These are phyloP conservation scores for Stegodyphus mimosarum DNA, from an alignment of 1,140 invertebrate genomes.

Conservation along the genomic window DNA sequence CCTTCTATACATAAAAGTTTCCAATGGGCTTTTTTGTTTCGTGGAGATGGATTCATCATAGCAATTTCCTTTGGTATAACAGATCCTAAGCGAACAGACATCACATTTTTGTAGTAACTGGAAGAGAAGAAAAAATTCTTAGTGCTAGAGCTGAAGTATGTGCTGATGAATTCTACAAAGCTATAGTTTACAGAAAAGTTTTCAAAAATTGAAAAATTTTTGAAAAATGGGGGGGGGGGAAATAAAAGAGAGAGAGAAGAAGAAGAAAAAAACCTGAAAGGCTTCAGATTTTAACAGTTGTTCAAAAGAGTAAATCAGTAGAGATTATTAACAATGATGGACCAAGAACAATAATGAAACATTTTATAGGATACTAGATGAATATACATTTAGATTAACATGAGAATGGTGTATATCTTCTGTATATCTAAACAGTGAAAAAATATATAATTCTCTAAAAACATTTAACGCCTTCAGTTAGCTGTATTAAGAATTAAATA, in stretches of 20 bases:
- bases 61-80: constrained; percentile 77
- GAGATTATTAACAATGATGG: too few relatives aligned
- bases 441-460: neutral
- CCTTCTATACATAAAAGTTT: constrained; percentile 92
- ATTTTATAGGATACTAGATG: too few relatives aligned
- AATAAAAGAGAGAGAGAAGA: too few relatives aligned
- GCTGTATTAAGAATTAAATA: too few relatives aligned
- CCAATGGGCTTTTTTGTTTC: constrained; percentile 88
- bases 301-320: neutral
- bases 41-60: constrained; percentile 72
- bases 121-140: constrained; percentile 13
- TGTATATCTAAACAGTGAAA: neutral
- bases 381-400: too few relatives aligned
- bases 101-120: constrained; percentile 81
- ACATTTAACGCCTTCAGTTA: too few relatives aligned
- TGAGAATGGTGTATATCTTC: too few relatives aligned
- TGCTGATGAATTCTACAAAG: neutral
- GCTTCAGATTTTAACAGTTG: neutral
- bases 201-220: neutral
- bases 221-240: neutral
- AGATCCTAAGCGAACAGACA: constrained; percentile 85
- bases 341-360: too few relatives aligned
- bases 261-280: neutral
- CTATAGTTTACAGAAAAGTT: neutral
- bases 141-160: too few relatives aligned